Conservation (phyloP, 2,113 vertebrate genomes). For the Desmodus rotundus region DNA sequence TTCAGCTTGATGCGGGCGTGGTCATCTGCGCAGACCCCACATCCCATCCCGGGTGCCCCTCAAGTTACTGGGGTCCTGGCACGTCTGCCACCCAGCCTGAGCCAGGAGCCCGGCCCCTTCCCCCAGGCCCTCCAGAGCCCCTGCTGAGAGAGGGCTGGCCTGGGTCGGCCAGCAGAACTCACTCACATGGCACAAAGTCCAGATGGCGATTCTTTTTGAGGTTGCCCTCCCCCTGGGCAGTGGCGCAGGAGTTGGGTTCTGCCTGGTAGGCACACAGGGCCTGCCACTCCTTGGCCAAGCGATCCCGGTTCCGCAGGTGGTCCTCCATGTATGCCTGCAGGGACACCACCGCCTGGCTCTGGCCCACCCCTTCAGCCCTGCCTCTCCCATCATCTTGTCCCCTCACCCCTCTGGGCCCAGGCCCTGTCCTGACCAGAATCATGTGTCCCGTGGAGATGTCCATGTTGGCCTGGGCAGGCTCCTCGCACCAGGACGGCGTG, state of each 20-base stretch:
- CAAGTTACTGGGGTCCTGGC: neutral
- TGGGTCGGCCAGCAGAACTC: neutral
- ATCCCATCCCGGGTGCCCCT: neutral
- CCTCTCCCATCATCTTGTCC: neutral
- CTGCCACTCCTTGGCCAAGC: slow-evolving; percentile 96
- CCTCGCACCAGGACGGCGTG: slow-evolving; percentile 97
- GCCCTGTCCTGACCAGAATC: slow-evolving; percentile 90
- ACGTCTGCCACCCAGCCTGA: neutral
- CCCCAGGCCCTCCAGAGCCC: neutral
- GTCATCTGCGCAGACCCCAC: slow-evolving; percentile 85
- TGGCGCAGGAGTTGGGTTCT: slow-evolving; percentile 88
- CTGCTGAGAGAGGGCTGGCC: neutral
- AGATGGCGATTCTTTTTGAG: slow-evolving; percentile 92
- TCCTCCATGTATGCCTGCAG: slow-evolving; percentile 97
- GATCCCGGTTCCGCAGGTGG: slow-evolving; percentile 94
- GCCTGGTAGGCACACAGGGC: slow-evolving; percentile 95
- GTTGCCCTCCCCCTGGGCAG: slow-evolving; percentile 86
- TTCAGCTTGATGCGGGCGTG: slow-evolving; percentile 96
- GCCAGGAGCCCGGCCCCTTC: neutral
- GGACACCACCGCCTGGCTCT: neutral
- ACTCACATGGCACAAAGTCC: slow-evolving; percentile 93
- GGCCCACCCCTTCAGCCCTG: neutral
- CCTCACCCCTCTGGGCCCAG: neutral
- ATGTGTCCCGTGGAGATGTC: slow-evolving; percentile 99
- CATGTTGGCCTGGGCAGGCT: slow-evolving; percentile 98